Evolutionary conservation across 2,113 vertebrate species (phyloP), one percentile per base, ranked within the genome.

Genomic region (Leucosticte australis): DNA sequence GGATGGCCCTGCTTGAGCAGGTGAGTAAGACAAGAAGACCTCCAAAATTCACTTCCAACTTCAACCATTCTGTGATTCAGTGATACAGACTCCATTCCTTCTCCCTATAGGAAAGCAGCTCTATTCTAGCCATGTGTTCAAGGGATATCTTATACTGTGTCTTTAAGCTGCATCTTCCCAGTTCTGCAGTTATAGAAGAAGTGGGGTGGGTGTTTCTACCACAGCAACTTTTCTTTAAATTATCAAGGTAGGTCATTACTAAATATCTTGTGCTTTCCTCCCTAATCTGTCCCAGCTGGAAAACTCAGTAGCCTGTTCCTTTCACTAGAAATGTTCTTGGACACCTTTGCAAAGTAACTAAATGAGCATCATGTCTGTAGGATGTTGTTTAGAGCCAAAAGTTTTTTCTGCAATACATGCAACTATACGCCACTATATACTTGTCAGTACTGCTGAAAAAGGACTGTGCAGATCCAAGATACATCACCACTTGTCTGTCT

Each of bases 401-500:
- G 33, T 8, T 59, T 78, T 82, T 30, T 71, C 68, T 69, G 52
- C 42, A 76, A 31, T 56, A 35, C 4, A 5, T 75, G 47, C 49
- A 90, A 23, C 31, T 92, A 44, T 69, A 59, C 26, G 67, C 22
- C 0, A 0, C 41, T 56, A 20, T 28, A 21, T 0, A 0, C 56
- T 92, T 85, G 53, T 49, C 7, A 3, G 49, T 80, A 53, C 47
- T 91, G n/a, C 68, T 90, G 60, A 87, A 83, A 65, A 30, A 91
- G 82, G 47, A 24, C 65, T 74, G 59, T 49, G 63, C 37, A 84
- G 49, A 78, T 69, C 52, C 15, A n/a, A 89, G 68, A 87, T 59
- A 22, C 26, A 87, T 79, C 75, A 74, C 47, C 50, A 86, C 44
- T 94, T 67, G 86, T 83, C 79, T 86, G 50, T 47, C 77, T 94